Evolutionary conservation across 2,888 invertebrate species (phyloP), one percentile per base, ranked within the genome.

Genomic region (Baronia brevicornis): DNA sequence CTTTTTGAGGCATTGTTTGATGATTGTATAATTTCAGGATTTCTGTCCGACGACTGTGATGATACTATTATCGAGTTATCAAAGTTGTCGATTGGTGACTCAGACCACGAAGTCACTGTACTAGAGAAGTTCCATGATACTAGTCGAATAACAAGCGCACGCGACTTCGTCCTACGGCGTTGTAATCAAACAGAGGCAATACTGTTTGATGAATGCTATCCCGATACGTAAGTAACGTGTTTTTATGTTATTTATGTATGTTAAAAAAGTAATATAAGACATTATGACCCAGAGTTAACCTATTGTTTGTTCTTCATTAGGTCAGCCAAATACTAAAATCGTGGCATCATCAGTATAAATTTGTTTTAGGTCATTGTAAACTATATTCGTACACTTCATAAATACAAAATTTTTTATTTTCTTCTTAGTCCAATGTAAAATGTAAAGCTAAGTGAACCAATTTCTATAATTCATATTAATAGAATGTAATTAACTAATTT

Each of bases 201-300:
- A 43, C 67, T 72, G 36, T 93, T 93, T 78, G 84, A 86, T 66
- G 82, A 86, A 72, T 87, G 88, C 63, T 93, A 91, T 71, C 86
- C 89, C 42, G 78, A 87, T 52, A 66, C 84, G 90, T 90, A 62
- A 86, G 87, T 80, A 60, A 3, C 9, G 20, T 28, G 15, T 11
- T 21, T n/a, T 7, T 15, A 26, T 28, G 19, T 15, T 10, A n/a
- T 5, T 19, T 11, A 9, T 21, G n/a, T n/a, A n/a, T n/a, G n/a
- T 36, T 18, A 8, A 11, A 20, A 14, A 9, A 17, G 11, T 18
- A 36, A 36, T 36, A 26, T 26, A 29, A 10, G n/a, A n/a, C n/a
- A n/a, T n/a, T n/a, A n/a, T n/a, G n/a, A n/a, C n/a, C n/a, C n/a
- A n/a, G n/a, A n/a, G n/a, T n/a, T n/a, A n/a, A n/a, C n/a, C n/a